These are phyloP conservation scores for Acleris holmiana DNA, from an alignment of 2,888 invertebrate species.

Conservation along the genomic window DNA sequence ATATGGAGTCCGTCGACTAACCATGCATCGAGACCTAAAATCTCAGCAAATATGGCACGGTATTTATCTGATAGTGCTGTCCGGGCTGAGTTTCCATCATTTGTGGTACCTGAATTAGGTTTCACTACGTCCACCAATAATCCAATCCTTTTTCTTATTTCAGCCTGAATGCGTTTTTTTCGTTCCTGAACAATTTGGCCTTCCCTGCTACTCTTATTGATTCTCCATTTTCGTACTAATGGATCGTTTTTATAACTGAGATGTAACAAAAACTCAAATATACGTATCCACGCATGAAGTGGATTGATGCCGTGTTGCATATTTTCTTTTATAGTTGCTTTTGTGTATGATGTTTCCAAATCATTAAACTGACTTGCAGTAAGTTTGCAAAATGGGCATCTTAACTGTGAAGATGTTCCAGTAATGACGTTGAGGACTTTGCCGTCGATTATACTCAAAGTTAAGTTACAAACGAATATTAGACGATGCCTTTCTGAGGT, in stretches of 20 bases:
- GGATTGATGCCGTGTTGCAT: conserved; percentile 12
- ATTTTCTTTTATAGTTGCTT: conserved; percentile 6
- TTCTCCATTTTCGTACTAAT: conserved; percentile 3
- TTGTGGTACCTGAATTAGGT: conserved; percentile 1
- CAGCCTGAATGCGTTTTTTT: neutral
- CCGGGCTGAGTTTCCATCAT: conserved; percentile 2
- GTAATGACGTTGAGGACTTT: conserved; percentile 2
- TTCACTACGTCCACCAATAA: conserved; percentile 1
- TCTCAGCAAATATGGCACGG: no score
- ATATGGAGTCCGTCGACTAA: no score
- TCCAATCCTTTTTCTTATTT: neutral
- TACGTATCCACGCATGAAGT: conserved; percentile 11
- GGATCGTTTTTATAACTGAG: no score
- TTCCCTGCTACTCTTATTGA: conserved; percentile 9
- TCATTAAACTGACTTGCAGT: conserved; percentile 6
- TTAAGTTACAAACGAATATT: no score
- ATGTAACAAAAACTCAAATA: no score
- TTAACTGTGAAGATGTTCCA: conserved; percentile 10
- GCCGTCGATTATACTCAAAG: neutral
- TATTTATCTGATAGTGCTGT: no score
- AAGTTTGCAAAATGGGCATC: conserved; percentile 13
- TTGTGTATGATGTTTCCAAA: neutral
- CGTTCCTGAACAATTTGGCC: conserved; percentile 4
- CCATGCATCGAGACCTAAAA: no score
- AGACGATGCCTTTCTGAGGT: neutral